Conservation (phyloP, 2,113 vertebrate species). For the Upupa epops region DNA sequence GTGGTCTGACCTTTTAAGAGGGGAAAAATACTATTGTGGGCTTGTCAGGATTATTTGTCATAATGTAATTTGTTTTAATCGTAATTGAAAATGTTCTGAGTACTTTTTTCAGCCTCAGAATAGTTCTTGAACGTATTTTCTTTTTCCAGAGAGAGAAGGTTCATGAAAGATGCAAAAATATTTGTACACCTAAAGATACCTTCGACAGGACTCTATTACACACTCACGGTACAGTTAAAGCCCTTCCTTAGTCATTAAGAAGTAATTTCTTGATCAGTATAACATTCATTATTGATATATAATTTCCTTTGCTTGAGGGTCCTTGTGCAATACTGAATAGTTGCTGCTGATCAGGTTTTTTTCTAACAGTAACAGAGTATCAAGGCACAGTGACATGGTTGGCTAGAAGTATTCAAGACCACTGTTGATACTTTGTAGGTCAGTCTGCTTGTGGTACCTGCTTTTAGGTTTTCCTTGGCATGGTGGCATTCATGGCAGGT, state of each 20-base stretch:
- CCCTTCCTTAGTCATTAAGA: not conserved
- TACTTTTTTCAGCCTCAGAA: not conserved
- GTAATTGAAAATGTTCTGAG: not conserved
- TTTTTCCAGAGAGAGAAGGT: constrained; percentile 88
- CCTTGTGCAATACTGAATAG: not conserved
- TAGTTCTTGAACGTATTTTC: constrained; percentile 42
- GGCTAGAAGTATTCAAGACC: not conserved
- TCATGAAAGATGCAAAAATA: constrained; percentile 89
- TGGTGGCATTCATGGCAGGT: not conserved
- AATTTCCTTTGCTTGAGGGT: not conserved
- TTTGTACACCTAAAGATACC: constrained; percentile 89
- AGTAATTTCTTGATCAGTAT: not conserved
- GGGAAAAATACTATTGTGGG: not conserved
- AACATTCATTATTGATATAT: not conserved
- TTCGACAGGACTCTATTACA: constrained; percentile 82
- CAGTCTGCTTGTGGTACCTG: not conserved
- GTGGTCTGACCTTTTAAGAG: not conserved
- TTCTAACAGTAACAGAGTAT: not conserved
- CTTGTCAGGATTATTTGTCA: not conserved
- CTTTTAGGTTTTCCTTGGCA: not conserved
- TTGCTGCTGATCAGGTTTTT: not conserved
- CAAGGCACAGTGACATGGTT: not conserved
- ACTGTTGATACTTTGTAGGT: not conserved
- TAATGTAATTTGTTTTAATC: not conserved
- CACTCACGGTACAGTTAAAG: constrained; percentile 80